Percentiles rank a stretch among this genome's conserved stretches.
phyloP scores from a whole-genome alignment of 2,797 vertebrate species.

The Epinephelus awoara region DNA sequence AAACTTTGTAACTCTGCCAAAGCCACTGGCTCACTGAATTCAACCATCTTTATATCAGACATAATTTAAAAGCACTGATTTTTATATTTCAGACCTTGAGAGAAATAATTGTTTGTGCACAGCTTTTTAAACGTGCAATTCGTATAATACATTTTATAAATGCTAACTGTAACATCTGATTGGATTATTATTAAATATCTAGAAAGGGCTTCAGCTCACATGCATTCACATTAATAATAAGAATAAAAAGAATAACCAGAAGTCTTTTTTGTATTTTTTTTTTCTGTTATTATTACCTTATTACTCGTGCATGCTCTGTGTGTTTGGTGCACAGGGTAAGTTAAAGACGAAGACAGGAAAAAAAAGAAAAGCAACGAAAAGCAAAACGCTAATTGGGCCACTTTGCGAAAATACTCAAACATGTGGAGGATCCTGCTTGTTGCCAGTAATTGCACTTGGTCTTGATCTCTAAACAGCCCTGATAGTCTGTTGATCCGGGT shows the following conservation, averaged over 20 bases:
- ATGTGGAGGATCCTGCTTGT: slow-evolving; percentile 55
- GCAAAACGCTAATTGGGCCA: slow-evolving; percentile 51
- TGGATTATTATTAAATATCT: background rate
- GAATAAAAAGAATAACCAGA: slow-evolving; percentile 8
- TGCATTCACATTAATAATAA: slow-evolving; percentile 9
- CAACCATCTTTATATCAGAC: slow-evolving; percentile 8
- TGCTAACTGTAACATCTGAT: background rate
- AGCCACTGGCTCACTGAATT: slow-evolving; percentile 45
- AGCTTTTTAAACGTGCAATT: slow-evolving; percentile 10
- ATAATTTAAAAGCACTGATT: slow-evolving; percentile 1
- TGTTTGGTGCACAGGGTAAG: slow-evolving; percentile 19
- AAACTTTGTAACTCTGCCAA: slow-evolving; percentile 58
- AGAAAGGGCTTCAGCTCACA: background rate
- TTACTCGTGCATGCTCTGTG: background rate
- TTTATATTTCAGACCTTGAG: slow-evolving; percentile 14
- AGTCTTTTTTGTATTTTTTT: background rate
- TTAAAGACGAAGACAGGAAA: slow-evolving; percentile 31
- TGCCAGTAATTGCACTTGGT: slow-evolving; percentile 74
- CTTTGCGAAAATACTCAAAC: slow-evolving; percentile 72
- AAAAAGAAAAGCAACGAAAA: slow-evolving; percentile 32
- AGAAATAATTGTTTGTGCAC: slow-evolving; percentile 24
- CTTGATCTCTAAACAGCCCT: slow-evolving; percentile 77
- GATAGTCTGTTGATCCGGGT: slow-evolving; percentile 84
- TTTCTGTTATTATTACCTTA: slow-evolving; percentile 9
- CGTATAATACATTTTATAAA: background rate